Evolutionary conservation across 2,113 vertebrate species (phyloP).

Genomic region (Ammospiza nelsoni): DNA sequence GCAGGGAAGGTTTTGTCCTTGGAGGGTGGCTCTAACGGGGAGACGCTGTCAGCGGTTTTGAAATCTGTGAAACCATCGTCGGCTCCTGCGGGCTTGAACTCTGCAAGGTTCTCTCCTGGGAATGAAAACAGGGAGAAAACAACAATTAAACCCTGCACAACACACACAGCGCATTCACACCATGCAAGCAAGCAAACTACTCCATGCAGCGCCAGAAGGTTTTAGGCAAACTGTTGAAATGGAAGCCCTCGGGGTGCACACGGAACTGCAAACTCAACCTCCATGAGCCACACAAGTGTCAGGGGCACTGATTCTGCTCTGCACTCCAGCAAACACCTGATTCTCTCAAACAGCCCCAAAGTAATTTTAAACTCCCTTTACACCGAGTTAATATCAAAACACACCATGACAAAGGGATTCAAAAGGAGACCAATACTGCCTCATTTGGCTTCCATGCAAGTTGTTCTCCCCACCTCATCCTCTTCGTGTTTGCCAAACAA

Average conservation of each 20-base stretch:
- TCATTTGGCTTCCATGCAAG: not conserved
- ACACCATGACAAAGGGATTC: not conserved
- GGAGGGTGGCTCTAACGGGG: slow-evolving; percentile 89
- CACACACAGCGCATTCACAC: not conserved
- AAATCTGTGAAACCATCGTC: slow-evolving; percentile 98
- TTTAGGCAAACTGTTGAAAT: not conserved
- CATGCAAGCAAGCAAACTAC: not conserved
- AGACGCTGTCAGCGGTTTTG: slow-evolving; percentile 95
- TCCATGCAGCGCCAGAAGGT: not conserved
- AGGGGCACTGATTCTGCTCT: not conserved
- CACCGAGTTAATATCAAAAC: not conserved
- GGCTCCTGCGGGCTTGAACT: slow-evolving; percentile 87
- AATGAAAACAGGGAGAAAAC: not conserved
- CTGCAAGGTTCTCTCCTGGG: slow-evolving; percentile 91
- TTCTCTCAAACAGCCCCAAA: not conserved
- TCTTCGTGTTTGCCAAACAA: not conserved
- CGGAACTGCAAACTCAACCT: slow-evolving; percentile 16
- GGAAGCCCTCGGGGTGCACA: not conserved
- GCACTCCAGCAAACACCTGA: not conserved
- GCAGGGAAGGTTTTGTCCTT: slow-evolving; percentile 87
- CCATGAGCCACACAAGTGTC: not conserved
- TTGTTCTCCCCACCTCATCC: not conserved
- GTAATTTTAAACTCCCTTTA: not conserved
- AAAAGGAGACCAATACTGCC: not conserved
- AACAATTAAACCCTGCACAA: not conserved